Evolutionary conservation across 2,888 invertebrate genomes (phyloP).

Genomic region (Hemicrepidius hirtus): DNA sequence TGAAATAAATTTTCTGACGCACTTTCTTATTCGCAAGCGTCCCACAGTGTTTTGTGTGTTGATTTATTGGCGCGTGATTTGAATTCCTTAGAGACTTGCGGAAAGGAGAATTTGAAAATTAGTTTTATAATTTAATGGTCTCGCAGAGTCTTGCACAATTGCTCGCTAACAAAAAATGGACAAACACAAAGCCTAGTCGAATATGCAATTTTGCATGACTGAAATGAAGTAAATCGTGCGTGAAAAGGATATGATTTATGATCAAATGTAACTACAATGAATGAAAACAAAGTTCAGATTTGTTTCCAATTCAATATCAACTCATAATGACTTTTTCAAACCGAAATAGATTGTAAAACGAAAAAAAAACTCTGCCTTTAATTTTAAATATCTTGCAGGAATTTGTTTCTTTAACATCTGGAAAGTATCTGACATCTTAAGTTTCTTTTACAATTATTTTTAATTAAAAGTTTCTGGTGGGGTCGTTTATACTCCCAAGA

Average conservation of each 20-base stretch:
- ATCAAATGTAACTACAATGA: conserved; percentile 11
- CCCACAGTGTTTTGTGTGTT: conserved; percentile 66
- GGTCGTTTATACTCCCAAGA: neutral
- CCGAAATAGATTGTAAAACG: neutral
- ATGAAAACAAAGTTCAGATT: conserved; percentile 10
- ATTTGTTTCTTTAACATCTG: too few species aligned
- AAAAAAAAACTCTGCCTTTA: too few species aligned
- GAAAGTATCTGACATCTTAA: too few species aligned
- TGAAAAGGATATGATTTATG: conserved; percentile 24
- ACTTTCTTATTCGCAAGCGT: conserved; percentile 66
- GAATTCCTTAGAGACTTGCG: conserved; percentile 63
- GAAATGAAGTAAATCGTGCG: conserved; percentile 23
- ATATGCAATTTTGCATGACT: conserved; percentile 34
- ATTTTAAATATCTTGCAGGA: too few species aligned
- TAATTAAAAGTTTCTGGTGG: neutral
- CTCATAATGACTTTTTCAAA: neutral
- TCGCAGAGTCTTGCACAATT: conserved; percentile 34
- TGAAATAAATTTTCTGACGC: conserved; percentile 69
- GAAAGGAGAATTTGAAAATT: conserved; percentile 64
- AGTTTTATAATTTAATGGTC: conserved; percentile 60
- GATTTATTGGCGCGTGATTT: conserved; percentile 68
- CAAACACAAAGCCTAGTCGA: conserved; percentile 13
- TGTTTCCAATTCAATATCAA: conserved; percentile 16
- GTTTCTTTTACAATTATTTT: neutral
- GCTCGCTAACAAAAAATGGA: conserved; percentile 32